These are phyloP conservation scores for Lithobates sylvaticus DNA, from an alignment of 2,797 vertebrate species.

Conservation along the genomic window DNA sequence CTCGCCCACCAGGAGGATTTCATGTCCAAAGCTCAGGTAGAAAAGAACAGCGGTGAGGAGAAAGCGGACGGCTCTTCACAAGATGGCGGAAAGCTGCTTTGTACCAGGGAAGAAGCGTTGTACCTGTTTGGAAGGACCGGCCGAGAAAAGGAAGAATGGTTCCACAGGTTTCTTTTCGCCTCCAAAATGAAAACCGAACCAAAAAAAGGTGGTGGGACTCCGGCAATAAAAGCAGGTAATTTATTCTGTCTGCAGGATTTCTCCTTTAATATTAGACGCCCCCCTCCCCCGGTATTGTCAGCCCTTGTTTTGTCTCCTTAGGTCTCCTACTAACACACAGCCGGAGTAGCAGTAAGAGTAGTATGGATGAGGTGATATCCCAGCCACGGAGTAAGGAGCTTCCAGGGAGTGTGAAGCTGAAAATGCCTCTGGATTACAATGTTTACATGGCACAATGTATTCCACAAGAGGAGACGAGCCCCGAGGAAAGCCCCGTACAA, in stretches of 20 bases:
- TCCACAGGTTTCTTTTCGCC: constrained; percentile 85
- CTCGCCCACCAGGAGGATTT: constrained; percentile 91
- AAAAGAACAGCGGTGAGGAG: constrained; percentile 77
- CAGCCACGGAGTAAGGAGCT: constrained; percentile 84
- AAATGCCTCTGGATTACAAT: constrained; percentile 86
- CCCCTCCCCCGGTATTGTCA: neutral
- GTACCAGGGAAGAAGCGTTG: constrained; percentile 83
- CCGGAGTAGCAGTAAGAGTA: constrained; percentile 90
- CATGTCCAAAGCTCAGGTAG: constrained; percentile 88
- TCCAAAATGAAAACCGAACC: constrained; percentile 82
- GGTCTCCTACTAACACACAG: constrained; percentile 82
- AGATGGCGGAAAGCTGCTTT: constrained; percentile 68
- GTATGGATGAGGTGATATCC: constrained; percentile 83
- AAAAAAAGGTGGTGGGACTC: constrained; percentile 74
- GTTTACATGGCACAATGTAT: constrained; percentile 90
- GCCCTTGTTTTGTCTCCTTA: constrained; percentile 62
- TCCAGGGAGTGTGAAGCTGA: constrained; percentile 76
- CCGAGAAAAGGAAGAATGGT: constrained; percentile 97
- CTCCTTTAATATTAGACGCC: too few species aligned
- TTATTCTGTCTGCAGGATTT: neutral
- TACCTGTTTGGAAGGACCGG: constrained; percentile 95
- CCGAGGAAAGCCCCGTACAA: constrained; percentile 78
- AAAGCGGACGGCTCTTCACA: constrained; percentile 69
- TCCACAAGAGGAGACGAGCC: constrained; percentile 78
- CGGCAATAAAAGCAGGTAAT: constrained; percentile 81